Evolutionary conservation across 2,888 invertebrate genomes (phyloP).

Genomic region (Cephonodes hylas): DNA sequence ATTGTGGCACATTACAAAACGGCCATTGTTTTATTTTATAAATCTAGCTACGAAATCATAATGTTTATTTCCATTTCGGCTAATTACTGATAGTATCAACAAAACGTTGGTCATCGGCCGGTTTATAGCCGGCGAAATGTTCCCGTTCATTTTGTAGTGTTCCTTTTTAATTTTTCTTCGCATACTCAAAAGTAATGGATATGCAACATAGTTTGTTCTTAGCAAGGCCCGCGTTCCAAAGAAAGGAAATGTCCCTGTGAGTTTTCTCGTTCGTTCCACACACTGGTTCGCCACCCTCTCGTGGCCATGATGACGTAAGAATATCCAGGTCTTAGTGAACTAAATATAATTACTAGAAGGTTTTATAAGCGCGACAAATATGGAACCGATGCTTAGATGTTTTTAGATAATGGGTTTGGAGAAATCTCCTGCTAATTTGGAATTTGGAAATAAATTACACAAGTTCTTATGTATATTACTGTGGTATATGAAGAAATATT

Average conservation of each 20-base stretch:
- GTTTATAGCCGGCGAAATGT: not conserved
- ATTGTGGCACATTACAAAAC: not conserved
- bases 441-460: too few species aligned
- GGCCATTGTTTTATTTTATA: not conserved
- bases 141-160: not conserved
- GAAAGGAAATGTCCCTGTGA: not conserved
- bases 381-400: too few species aligned
- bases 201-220: not conserved
- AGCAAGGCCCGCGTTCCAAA: not conserved
- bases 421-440: too few species aligned
- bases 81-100: not conserved
- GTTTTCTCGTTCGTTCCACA: not conserved
- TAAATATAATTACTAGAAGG: not conserved
- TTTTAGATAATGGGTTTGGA: too few species aligned
- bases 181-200: not conserved
- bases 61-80: not conserved
- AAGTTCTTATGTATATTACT: too few species aligned
- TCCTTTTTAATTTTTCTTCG: not conserved
- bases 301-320: not conserved
- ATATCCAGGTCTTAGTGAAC: not conserved
- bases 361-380: not conserved
- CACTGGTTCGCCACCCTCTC: not conserved
- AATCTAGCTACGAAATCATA: not conserved
- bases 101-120: not conserved
- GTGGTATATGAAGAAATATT: too few species aligned